Percentiles rank a stretch among this genome's conserved stretches.
Evolutionary conservation across 2,797 vertebrate species (phyloP).

Genomic region (Monodelphis domestica): DNA sequence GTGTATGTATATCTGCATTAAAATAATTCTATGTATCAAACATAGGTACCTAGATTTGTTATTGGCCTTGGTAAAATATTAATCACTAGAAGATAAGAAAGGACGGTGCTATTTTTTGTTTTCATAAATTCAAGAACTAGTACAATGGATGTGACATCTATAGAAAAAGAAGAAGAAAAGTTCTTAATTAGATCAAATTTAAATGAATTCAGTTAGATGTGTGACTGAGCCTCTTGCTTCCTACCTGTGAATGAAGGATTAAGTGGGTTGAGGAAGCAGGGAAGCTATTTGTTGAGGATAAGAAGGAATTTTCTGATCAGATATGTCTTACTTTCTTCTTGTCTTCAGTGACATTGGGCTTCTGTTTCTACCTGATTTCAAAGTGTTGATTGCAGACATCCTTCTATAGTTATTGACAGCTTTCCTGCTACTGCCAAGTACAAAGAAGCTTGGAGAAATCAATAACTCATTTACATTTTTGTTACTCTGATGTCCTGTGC

Average conservation of each 20-base stretch:
- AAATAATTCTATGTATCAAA: too few species aligned
- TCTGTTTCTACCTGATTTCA: neutral
- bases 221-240: neutral
- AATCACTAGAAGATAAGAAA: neutral
- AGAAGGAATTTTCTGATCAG: neutral
- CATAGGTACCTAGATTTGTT: neutral
- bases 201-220: neutral
- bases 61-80: neutral
- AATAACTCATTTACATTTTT: constrained; percentile 56
- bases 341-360: neutral
- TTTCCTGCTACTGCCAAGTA: constrained; percentile 26
- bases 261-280: neutral
- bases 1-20: too few species aligned
- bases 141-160: neutral
- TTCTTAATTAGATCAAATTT: neutral
- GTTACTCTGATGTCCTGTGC: constrained; percentile 41
- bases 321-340: constrained; percentile 18
- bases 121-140: neutral
- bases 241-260: neutral
- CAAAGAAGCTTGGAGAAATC: constrained; percentile 48
- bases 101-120: neutral
- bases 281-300: neutral
- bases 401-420: neutral
- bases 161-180: neutral
- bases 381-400: neutral